Base-by-base conservation (phyloP, 2,888 invertebrate genomes). In the Pollenia angustigena region DNA sequence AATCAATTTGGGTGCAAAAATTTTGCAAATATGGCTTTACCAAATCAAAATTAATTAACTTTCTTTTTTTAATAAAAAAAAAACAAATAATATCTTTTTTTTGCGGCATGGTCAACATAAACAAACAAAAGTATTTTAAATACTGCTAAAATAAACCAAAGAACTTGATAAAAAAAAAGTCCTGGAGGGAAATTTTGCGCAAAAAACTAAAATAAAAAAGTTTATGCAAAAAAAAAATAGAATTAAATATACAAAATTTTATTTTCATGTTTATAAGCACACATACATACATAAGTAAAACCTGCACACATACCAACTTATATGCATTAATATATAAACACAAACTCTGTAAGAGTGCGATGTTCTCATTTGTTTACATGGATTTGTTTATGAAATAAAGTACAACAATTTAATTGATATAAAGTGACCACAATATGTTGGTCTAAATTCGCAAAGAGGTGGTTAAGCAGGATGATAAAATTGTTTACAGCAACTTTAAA, bases 401-500 rank as follows among this genome's bases (percentile, higher is more conserved):
- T 44, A 56, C 56, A 14, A 6, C 46, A 58, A 72, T 72, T 11
- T 58, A 72, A 72, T 72, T 72, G 58, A 72, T 66, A 58, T 72
- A 56, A 72, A 72, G 46, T 72, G 72, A 46, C 72, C 58, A 72
- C 72, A 72, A 46, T 58, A 58, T 72, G 58, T 14, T 58, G 58
- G 46, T 56, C 44, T 18, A 23, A 72, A 46, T 72, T 58, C 2
- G 4, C 46, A 32, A 12, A 58, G 46, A 72, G 42, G 7, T 23
- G 32, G 14, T 56, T 42, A n/a, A 56, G 23, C 72, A 72, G 72
- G 46, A 46, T 23, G 18, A 72, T 46, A 72, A 72, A 72, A 58
- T n/a, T n/a, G 44, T 52, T 69, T 69, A 52, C 42, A 62, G n/a
- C 2, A 10, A 16, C 7, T 14, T 9, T 16, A 16, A 60, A 10